Conservation (phyloP, 2,888 invertebrate species). For the Sipha maydis region DNA sequence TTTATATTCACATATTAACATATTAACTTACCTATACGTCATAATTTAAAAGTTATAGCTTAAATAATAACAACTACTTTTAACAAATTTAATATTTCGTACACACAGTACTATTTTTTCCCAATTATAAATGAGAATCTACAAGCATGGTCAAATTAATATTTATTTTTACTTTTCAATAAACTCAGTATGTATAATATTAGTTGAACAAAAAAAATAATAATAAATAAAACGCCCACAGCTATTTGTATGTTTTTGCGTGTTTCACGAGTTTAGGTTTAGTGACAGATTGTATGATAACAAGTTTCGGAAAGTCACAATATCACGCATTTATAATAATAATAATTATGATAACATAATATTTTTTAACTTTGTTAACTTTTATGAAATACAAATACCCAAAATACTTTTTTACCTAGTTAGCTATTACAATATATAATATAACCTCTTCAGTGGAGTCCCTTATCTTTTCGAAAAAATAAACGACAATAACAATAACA, state of each 20-base stretch:
- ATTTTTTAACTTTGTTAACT: background rate
- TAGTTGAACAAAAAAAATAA: constrained; percentile 4
- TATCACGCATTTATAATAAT: constrained; percentile 38
- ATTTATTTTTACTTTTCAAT: constrained; percentile 25
- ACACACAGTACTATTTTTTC: background rate
- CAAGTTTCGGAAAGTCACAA: constrained; percentile 39
- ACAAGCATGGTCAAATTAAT: background rate
- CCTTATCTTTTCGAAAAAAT: too few species aligned
- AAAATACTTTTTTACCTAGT: background rate
- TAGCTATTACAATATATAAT: too few species aligned
- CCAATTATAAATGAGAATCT: background rate
- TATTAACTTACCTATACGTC: too few species aligned
- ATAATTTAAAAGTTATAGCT: background rate
- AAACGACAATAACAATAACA: too few species aligned
- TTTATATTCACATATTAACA: too few species aligned
- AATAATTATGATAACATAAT: constrained; percentile 26
- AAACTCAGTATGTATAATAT: background rate
- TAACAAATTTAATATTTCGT: background rate
- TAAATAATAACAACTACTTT: background rate
- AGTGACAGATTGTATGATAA: constrained; percentile 48
- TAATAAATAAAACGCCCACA: constrained; percentile 23
- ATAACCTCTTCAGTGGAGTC: too few species aligned
- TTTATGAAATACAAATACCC: background rate
- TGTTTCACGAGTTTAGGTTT: constrained; percentile 14
- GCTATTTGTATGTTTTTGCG: constrained; percentile 42